phyloP scores from a whole-genome alignment of 1,140 invertebrate species.

The Lucilia sericata region DNA sequence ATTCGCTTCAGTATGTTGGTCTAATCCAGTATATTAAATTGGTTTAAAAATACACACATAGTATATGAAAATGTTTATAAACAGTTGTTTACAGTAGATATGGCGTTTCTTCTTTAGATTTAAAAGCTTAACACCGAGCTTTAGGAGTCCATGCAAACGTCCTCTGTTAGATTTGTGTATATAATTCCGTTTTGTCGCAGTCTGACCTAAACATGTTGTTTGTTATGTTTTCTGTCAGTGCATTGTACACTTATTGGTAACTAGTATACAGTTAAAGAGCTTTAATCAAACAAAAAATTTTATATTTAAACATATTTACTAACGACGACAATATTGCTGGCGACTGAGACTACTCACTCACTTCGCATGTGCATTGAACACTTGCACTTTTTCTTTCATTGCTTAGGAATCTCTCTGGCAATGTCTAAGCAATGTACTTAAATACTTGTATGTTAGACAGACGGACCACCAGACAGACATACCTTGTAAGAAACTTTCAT shows the following conservation, averaged over 20 bases:
- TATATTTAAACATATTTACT: neutral
- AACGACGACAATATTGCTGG: neutral
- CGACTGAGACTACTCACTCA: neutral
- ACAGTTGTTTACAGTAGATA: neutral
- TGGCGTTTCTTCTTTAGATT: neutral
- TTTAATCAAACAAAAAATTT: too few species aligned
- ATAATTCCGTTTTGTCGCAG: slow-evolving; percentile 33
- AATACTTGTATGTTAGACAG: neutral
- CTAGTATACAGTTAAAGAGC: too few species aligned
- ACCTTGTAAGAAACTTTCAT: slow-evolving; percentile 8
- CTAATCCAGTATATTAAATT: slow-evolving; percentile 2
- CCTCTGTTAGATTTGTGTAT: neutral
- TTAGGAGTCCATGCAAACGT: too few species aligned
- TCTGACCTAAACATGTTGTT: slow-evolving; percentile 43
- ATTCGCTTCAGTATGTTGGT: neutral
- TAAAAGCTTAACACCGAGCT: neutral
- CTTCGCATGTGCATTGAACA: slow-evolving; percentile 32
- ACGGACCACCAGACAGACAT: neutral
- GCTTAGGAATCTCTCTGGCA: neutral
- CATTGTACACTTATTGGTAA: slow-evolving; percentile 10
- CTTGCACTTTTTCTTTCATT: slow-evolving; percentile 38
- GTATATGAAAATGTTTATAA: neutral
- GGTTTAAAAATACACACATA: neutral
- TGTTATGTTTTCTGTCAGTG: slow-evolving; percentile 42
- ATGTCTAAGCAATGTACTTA: neutral